Evolutionary conservation across 2,888 invertebrate species (phyloP).

Genomic region (Machimus rusticus): DNA sequence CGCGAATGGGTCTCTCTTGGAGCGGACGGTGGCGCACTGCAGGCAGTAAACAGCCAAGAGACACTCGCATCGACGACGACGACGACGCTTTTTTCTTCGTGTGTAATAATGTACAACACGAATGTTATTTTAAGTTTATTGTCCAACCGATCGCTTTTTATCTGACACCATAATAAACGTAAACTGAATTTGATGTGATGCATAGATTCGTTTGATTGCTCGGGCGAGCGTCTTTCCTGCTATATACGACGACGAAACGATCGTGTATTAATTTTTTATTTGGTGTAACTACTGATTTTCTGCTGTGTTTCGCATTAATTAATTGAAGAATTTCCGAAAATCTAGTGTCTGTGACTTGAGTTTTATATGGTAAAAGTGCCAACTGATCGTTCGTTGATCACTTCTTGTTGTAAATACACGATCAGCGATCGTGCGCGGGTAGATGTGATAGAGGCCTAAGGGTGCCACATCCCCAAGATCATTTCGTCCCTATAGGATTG

Average conservation of each 20-base stretch:
- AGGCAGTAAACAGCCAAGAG: constrained; percentile 9
- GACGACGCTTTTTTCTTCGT: constrained; percentile 6
- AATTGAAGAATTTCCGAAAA: neutral
- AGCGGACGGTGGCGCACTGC: neutral
- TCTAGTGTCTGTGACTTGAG: neutral
- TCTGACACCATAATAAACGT: constrained; percentile 32
- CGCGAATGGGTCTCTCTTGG: neutral
- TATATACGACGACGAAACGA: neutral
- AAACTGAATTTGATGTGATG: constrained; percentile 27
- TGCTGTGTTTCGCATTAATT: neutral
- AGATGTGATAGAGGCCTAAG: neutral
- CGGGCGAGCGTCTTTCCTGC: neutral
- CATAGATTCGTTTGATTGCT: constrained; percentile 17
- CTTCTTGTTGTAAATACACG: neutral
- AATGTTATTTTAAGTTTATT: constrained; percentile 40
- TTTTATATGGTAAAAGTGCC: constrained; percentile 10
- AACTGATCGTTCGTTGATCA: neutral
- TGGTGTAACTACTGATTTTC: neutral
- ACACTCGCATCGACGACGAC: neutral
- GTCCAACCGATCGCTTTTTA: constrained; percentile 37
- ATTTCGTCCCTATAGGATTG: neutral
- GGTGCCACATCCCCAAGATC: neutral
- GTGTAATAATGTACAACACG: constrained; percentile 26
- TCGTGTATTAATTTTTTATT: neutral
- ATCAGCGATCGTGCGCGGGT: neutral